Conservation (phyloP, 2,113 vertebrate species). For the Eulemur rufifrons region DNA sequence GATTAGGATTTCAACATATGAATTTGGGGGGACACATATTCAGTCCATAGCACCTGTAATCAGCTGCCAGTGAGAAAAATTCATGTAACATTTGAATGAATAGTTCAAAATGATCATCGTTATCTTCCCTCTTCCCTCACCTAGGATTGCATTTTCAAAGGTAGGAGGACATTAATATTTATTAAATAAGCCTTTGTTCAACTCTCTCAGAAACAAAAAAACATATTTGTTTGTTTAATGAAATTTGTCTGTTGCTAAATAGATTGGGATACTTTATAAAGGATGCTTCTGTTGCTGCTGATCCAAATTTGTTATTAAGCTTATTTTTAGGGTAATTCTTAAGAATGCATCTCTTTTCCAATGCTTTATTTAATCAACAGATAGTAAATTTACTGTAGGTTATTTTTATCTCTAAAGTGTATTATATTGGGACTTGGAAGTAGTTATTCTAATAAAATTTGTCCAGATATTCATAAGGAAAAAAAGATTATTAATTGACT, state of each 20-base stretch:
- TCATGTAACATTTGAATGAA: not conserved
- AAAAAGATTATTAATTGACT: constrained; percentile 40
- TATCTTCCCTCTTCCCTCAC: not conserved
- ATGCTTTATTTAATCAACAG: not conserved
- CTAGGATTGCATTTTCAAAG: not conserved
- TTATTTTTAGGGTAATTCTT: not conserved
- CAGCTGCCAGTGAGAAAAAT: not conserved
- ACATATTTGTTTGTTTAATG: not conserved
- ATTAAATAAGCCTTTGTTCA: not conserved
- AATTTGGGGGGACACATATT: not conserved
- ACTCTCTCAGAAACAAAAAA: not conserved
- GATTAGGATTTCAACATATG: not conserved
- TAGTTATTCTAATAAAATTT: constrained; percentile 8
- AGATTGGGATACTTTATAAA: not conserved
- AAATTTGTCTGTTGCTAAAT: constrained; percentile 12
- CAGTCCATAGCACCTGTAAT: not conserved
- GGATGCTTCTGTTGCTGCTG: not conserved
- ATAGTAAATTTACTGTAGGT: not conserved
- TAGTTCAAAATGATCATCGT: not conserved
- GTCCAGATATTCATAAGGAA: constrained; percentile 15
- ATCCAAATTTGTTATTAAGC: not conserved
- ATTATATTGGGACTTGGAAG: not conserved
- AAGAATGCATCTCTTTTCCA: not conserved
- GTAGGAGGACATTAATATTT: not conserved
- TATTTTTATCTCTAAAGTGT: not conserved